phyloP scores from a whole-genome alignment of 1,140 invertebrate species.

The Lerema accius region DNA sequence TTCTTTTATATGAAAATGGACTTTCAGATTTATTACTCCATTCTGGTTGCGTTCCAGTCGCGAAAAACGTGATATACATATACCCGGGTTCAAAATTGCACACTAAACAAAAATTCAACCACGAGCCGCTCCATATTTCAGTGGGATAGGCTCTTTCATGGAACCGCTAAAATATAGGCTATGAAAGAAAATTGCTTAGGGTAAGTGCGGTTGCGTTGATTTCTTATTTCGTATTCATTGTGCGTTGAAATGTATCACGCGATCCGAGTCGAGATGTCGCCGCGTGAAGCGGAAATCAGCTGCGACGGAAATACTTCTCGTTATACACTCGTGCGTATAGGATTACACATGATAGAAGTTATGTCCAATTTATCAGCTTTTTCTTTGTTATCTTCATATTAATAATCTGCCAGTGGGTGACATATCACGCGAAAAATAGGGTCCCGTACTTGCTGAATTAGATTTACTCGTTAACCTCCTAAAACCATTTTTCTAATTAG shows the following conservation, averaged over 20 bases:
- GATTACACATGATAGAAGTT: background rate
- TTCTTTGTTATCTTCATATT: no score
- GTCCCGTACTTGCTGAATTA: no score
- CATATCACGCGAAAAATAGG: no score
- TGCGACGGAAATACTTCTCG: slow-evolving; percentile 34
- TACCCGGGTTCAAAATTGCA: slow-evolving; percentile 64
- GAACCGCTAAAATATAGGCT: slow-evolving; percentile 68
- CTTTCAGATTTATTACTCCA: slow-evolving; percentile 78
- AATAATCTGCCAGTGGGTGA: no score
- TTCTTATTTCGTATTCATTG: slow-evolving; percentile 80
- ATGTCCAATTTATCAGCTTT: no score
- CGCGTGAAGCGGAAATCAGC: slow-evolving; percentile 31
- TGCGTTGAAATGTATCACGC: slow-evolving; percentile 69
- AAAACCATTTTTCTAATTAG: no score
- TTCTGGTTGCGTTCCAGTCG: slow-evolving; percentile 72
- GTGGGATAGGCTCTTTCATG: slow-evolving; percentile 48
- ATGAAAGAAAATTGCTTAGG: slow-evolving; percentile 74
- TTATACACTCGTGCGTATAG: slow-evolving; percentile 1
- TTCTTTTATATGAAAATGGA: slow-evolving; percentile 82
- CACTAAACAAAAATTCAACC: slow-evolving; percentile 75
- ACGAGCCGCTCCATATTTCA: slow-evolving; percentile 64
- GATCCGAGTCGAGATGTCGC: slow-evolving; percentile 45
- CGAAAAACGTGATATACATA: slow-evolving; percentile 73
- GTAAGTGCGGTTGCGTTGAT: slow-evolving; percentile 73
- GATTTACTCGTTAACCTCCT: no score